Evolutionary conservation across 2,888 invertebrate species (phyloP).

Genomic region (Drosophila prostipennis): DNA sequence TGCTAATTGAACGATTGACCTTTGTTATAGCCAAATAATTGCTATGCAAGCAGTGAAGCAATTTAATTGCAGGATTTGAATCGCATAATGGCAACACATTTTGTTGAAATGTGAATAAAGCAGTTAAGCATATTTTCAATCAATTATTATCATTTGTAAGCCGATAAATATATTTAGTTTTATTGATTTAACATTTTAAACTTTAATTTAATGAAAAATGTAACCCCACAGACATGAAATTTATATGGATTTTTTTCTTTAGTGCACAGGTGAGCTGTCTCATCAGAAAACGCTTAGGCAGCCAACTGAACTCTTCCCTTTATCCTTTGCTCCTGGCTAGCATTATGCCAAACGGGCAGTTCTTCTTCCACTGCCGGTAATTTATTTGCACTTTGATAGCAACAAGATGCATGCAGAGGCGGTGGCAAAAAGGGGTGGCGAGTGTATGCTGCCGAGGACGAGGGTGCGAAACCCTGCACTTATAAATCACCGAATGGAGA

Average conservation of each 20-base stretch:
- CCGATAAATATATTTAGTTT: too few species aligned
- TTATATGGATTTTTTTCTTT: slow-evolving; percentile 10
- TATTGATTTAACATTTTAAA: not conserved
- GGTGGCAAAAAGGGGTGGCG: not conserved
- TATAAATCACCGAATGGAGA: slow-evolving; percentile 68
- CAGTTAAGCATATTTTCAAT: too few species aligned
- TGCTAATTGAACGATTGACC: slow-evolving; percentile 30
- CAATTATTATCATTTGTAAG: too few species aligned
- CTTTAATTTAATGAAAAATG: not conserved
- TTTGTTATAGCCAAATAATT: not conserved
- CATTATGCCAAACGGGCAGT: slow-evolving; percentile 55
- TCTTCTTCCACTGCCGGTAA: slow-evolving; percentile 47
- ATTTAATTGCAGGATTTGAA: slow-evolving; percentile 13
- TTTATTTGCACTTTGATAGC: slow-evolving; percentile 80
- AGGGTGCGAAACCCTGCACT: slow-evolving; percentile 26
- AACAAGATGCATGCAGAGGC: slow-evolving; percentile 65
- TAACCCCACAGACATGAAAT: slow-evolving; percentile 13
- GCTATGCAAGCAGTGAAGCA: slow-evolving; percentile 10
- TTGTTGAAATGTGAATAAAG: too few species aligned
- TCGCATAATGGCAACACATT: too few species aligned
- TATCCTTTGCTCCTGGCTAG: slow-evolving; percentile 16
- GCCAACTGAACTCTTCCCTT: not conserved
- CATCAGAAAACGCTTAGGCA: slow-evolving; percentile 72
- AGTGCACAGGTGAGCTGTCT: slow-evolving; percentile 54
- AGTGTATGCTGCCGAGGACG: not conserved